Conservation (phyloP, 2,797 vertebrate genomes). For the Ctenosaura bakeri region DNA sequence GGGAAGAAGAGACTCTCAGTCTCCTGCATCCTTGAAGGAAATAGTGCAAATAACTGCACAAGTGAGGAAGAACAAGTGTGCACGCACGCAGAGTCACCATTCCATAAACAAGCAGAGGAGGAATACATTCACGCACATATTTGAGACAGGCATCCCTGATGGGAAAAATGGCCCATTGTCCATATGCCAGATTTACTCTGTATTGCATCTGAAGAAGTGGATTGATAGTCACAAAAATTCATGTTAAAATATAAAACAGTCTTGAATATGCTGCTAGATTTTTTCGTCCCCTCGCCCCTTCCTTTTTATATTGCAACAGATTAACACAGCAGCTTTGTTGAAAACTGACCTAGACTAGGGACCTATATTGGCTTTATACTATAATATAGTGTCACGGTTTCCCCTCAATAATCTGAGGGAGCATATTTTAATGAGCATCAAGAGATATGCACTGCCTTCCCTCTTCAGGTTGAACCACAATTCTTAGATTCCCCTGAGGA, state of each 20-base stretch:
- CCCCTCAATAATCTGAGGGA: neutral
- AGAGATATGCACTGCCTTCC: neutral
- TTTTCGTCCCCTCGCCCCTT: too few relatives aligned
- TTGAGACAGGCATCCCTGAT: neutral
- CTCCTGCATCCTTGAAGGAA: neutral
- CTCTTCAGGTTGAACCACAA: neutral
- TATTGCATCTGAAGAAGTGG: too few relatives aligned
- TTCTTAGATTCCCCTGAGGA: neutral
- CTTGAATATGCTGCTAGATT: too few relatives aligned
- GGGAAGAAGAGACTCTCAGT: neutral
- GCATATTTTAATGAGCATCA: neutral
- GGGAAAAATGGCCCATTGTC: neutral
- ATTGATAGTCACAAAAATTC: too few relatives aligned
- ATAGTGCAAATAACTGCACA: neutral
- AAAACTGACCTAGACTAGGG: too few relatives aligned
- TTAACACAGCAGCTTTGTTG: too few relatives aligned
- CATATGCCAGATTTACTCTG: neutral
- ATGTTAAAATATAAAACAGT: too few relatives aligned
- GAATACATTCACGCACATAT: neutral
- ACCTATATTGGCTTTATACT: neutral
- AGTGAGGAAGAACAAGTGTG: neutral
- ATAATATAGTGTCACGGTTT: neutral
- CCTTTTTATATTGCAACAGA: too few relatives aligned
- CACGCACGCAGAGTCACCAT: neutral
- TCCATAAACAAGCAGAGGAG: neutral